Percentiles rank a stretch among this genome's conserved stretches.
Evolutionary conservation across 1,140 invertebrate genomes (phyloP).

Genomic region (Amphibalanus amphitrite): DNA sequence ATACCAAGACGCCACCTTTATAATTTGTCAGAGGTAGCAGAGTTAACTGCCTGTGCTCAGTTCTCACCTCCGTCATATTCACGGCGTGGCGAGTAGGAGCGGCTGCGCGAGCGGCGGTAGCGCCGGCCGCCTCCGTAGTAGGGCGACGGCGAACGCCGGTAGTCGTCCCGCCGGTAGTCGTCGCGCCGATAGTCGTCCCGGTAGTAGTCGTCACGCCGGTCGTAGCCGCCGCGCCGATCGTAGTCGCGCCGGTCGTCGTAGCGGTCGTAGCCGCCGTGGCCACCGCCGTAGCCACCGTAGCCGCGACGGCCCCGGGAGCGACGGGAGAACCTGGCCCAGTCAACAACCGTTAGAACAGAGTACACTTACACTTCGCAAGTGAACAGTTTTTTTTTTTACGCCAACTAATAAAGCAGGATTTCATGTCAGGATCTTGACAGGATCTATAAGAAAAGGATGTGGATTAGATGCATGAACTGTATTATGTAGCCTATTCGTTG

Average conservation of each 20-base stretch:
- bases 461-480: no score
- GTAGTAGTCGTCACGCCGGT: constrained; percentile 16
- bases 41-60: no score
- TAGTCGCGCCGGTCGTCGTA: constrained; percentile 15
- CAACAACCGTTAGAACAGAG: no score
- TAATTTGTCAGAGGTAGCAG: no score
- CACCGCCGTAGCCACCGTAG: constrained; percentile 17
- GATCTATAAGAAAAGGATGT: no score
- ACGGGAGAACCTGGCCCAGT: neutral
- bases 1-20: no score
- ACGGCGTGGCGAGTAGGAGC: constrained; percentile 74
- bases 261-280: constrained; percentile 23
- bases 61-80: constrained; percentile 21
- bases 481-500: no score
- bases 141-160: constrained; percentile 40
- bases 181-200: constrained; percentile 18
- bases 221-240: no score
- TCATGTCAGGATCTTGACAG: no score
- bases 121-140: constrained; percentile 32
- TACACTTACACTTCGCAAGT: no score
- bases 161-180: constrained; percentile 19
- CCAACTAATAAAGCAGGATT: no score
- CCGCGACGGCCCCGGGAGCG: neutral
- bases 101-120: constrained; percentile 56
- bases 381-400: no score